Evolutionary conservation across 2,113 vertebrate species (phyloP).

Genomic region (Danio rerio): DNA sequence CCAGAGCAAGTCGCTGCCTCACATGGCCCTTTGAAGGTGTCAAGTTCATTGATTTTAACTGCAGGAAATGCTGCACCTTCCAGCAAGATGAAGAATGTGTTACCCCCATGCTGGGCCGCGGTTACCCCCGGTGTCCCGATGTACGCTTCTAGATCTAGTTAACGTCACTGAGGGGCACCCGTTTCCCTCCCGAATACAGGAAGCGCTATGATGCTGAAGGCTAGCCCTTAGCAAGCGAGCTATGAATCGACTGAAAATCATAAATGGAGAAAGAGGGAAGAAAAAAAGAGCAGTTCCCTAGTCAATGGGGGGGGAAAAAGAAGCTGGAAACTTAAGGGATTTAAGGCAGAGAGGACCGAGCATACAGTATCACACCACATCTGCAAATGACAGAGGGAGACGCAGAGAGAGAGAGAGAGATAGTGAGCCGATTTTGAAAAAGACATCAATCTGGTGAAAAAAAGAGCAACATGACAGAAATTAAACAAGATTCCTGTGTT

Average conservation of each 20-base stretch:
- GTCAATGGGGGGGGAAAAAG: constrained; percentile 54
- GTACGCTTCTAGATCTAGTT: constrained; percentile 7
- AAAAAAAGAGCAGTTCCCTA: background rate
- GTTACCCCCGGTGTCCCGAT: constrained; percentile 63
- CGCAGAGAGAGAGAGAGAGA: constrained; percentile 58
- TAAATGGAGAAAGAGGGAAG: constrained; percentile 55
- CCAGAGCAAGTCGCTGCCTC: constrained; percentile 85
- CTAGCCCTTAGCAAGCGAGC: background rate
- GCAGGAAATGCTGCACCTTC: constrained; percentile 77
- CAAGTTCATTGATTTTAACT: constrained; percentile 89
- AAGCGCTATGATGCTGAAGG: constrained; percentile 22
- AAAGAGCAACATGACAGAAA: constrained; percentile 87
- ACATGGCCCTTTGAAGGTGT: constrained; percentile 85
- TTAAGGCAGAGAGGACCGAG: constrained; percentile 61
- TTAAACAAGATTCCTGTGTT: constrained; percentile 88
- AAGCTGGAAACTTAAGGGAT: constrained; percentile 9
- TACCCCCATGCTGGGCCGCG: constrained; percentile 49
- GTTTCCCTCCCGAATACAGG: constrained; percentile 6
- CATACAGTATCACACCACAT: constrained; percentile 60
- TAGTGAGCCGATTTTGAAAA: constrained; percentile 80
- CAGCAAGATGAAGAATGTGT: background rate
- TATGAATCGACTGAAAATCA: constrained; percentile 26
- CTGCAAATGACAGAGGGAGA: constrained; percentile 71
- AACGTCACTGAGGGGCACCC: constrained; percentile 6
- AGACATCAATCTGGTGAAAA: constrained; percentile 82